phyloP scores from a whole-genome alignment of 2,113 vertebrate genomes.

The Mesembrinibis cayennensis region DNA sequence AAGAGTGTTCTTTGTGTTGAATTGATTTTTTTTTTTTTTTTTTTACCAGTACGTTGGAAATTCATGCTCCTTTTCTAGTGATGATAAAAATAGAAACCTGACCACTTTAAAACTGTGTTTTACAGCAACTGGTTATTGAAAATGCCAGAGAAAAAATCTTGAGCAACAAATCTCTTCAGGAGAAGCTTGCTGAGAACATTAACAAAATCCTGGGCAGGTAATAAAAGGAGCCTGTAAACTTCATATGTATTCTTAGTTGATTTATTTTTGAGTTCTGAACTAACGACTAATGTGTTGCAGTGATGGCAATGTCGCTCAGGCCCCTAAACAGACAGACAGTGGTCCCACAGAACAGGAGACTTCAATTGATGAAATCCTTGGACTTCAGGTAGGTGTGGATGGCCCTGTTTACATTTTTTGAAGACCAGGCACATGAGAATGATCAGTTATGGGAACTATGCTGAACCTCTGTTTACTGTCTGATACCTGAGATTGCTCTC shows the following conservation, averaged over 20 bases:
- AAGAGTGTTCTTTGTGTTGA: not conserved
- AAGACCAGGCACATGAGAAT: not conserved
- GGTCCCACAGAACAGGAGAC: constrained; percentile 84
- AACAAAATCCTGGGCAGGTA: constrained; percentile 97
- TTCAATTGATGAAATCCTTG: constrained; percentile 96
- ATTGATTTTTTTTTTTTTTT: not conserved
- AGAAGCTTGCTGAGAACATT: constrained; percentile 98
- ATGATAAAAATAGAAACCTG: not conserved
- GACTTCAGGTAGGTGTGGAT: constrained; percentile 84
- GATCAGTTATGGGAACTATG: not conserved
- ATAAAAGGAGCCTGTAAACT: constrained; percentile 11
- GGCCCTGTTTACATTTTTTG: not conserved
- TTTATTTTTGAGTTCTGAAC: not conserved
- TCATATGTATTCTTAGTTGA: not conserved
- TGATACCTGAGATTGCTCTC: not conserved
- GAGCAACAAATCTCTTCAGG: constrained; percentile 91
- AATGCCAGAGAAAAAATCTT: constrained; percentile 97
- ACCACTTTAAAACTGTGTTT: constrained; percentile 54
- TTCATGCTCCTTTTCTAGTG: not conserved
- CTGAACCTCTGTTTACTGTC: not conserved
- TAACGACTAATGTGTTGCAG: constrained; percentile 69
- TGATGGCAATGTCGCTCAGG: constrained; percentile 80
- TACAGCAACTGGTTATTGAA: constrained; percentile 97
- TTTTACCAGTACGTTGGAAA: not conserved
- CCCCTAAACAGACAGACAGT: constrained; percentile 80